Percentiles rank a stretch among this genome's conserved stretches.
phyloP scores from a whole-genome alignment of 1,140 invertebrate species.

The Physella acuta region DNA sequence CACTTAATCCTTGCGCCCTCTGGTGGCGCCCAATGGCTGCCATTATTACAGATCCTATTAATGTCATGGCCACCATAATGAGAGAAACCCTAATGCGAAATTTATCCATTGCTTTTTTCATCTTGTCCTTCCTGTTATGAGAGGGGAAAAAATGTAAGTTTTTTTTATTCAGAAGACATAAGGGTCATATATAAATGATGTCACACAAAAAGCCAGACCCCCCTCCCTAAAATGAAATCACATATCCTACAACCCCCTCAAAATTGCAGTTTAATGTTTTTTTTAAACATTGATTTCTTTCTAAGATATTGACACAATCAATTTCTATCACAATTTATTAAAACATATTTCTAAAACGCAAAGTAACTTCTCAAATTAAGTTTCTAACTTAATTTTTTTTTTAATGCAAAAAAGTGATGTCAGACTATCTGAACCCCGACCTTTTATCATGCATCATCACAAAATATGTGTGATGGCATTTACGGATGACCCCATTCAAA shows the following conservation, averaged over 20 bases:
- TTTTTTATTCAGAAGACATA: too few relatives aligned
- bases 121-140: background rate
- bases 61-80: background rate
- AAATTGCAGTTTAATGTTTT: background rate
- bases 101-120: constrained; percentile 10
- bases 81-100: constrained; percentile 1
- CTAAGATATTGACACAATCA: background rate
- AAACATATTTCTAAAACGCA: too few relatives aligned
- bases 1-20: background rate
- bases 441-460: too few relatives aligned
- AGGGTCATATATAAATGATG: background rate
- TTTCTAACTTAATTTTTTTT: too few relatives aligned
- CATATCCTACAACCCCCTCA: background rate
- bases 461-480: too few relatives aligned
- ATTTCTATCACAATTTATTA: too few relatives aligned
- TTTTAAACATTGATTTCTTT: background rate
- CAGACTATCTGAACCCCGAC: too few relatives aligned
- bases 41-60: background rate
- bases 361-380: too few relatives aligned
- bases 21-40: background rate
- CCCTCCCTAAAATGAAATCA: background rate
- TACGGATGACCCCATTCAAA: too few relatives aligned
- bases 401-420: too few relatives aligned
- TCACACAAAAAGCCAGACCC: too few relatives aligned
- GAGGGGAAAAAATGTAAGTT: too few relatives aligned